Conservation (phyloP, 2,797 vertebrate genomes). For the Trichosurus vulpecula region DNA sequence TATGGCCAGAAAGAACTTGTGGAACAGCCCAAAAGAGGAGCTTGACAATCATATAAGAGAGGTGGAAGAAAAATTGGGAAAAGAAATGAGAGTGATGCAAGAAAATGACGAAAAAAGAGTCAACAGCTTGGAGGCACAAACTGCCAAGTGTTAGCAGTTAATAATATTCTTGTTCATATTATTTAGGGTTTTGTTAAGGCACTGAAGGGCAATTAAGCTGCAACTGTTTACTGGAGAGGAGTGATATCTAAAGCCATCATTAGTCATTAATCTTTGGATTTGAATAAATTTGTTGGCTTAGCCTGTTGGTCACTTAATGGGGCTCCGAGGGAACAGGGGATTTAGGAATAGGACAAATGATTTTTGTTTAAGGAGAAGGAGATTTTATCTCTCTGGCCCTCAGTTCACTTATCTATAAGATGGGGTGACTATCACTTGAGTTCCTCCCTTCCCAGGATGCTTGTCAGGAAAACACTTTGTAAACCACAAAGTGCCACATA, state of each 20-base stretch:
- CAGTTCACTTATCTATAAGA: background rate
- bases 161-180: background rate
- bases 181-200: background rate
- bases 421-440: background rate
- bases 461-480: background rate
- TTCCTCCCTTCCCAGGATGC: background rate
- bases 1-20: no score
- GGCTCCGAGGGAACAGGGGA: background rate
- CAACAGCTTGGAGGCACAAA: background rate
- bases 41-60: no score
- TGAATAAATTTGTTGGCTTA: background rate
- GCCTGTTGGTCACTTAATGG: background rate
- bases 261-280: background rate
- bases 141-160: background rate
- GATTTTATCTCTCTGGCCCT: background rate
- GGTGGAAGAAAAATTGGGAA: no score
- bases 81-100: no score
- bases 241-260: background rate
- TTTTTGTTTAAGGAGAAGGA: background rate
- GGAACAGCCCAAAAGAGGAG: no score
- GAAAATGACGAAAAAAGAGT: no score
- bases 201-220: background rate
- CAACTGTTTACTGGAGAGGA: background rate
- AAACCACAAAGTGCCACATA: background rate
- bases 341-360: background rate